These are phyloP conservation scores for Pterostichus madidus DNA, from an alignment of 2,888 invertebrate genomes.

Conservation along the genomic window DNA sequence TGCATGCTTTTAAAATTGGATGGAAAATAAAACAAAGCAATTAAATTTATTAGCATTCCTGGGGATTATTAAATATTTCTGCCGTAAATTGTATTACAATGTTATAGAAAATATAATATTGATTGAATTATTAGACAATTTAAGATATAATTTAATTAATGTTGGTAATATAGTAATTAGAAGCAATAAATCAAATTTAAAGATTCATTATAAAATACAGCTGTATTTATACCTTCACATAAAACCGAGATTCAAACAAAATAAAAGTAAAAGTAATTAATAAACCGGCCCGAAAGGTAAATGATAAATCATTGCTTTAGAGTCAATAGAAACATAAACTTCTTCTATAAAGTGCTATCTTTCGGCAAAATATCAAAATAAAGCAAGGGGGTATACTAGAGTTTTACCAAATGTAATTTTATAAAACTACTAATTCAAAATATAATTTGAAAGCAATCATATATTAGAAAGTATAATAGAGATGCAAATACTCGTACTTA, in stretches of 20 bases:
- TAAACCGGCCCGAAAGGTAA: no score
- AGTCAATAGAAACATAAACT: no score
- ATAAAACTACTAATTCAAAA: neutral
- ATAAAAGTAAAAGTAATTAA: neutral
- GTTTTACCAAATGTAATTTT: no score
- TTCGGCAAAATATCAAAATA: no score
- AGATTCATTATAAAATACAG: neutral
- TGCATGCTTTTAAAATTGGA: no score
- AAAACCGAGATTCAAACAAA: neutral
- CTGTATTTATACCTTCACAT: neutral
- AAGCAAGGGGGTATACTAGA: no score
- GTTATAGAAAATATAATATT: no score
- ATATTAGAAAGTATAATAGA: no score
- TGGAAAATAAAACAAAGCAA: neutral
- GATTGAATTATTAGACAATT: no score
- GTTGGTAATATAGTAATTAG: neutral
- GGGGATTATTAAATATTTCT: neutral
- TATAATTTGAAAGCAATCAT: neutral
- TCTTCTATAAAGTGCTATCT: no score
- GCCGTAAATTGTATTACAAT: neutral
- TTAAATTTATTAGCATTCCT: neutral
- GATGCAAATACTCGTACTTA: no score
- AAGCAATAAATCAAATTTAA: neutral
- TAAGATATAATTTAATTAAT: neutral
- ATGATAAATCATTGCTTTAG: no score